Conservation (phyloP, 2,797 vertebrate genomes). For the Heliangelus exortis region DNA sequence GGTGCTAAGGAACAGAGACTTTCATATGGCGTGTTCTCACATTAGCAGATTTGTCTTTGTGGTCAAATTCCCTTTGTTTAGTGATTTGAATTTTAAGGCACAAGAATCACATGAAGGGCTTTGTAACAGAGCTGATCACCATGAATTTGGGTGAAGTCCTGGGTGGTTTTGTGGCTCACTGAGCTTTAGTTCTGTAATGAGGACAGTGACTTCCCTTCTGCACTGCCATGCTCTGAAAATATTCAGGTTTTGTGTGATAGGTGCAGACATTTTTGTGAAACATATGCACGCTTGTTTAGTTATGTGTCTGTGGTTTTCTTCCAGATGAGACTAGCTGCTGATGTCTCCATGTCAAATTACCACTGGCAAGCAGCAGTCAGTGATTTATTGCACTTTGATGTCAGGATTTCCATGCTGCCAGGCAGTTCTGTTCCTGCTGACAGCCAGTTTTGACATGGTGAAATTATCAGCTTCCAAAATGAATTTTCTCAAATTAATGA, state of each 20-base stretch:
- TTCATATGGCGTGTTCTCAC: accelerated
- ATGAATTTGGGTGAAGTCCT: neutral
- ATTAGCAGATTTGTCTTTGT: neutral
- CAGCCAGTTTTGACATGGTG: neutral
- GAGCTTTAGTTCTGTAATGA: neutral
- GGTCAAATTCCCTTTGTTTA: neutral
- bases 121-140: neutral
- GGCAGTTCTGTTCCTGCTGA: neutral
- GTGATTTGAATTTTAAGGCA: neutral
- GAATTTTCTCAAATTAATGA: neutral
- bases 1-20: neutral
- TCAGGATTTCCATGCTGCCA: conserved; percentile 23
- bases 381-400: neutral
- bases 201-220: neutral
- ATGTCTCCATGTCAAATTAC: conserved; percentile 21
- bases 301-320: neutral
- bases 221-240: neutral
- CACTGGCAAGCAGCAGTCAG: neutral
- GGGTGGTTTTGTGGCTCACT: neutral
- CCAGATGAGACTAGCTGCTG: neutral
- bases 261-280: neutral
- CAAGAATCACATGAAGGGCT: neutral
- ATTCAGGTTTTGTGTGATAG: neutral
- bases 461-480: neutral
- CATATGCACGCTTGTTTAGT: neutral